Evolutionary conservation across 2,888 invertebrate species (phyloP).

Genomic region (Drosophila anomelani): DNA sequence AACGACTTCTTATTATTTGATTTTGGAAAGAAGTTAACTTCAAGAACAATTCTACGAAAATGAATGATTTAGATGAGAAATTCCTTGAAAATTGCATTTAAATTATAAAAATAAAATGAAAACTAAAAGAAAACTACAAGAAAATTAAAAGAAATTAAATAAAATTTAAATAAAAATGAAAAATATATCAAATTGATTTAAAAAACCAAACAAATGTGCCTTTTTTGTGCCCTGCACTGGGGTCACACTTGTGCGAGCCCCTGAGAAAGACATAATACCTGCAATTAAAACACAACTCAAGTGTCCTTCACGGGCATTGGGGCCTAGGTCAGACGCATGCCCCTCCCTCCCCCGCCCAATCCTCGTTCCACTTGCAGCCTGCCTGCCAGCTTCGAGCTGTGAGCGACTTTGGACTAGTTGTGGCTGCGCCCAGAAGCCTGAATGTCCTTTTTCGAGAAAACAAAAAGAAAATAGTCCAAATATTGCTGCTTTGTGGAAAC

Average conservation of each 20-base stretch:
- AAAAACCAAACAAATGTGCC: too few species aligned
- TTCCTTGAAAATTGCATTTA: background rate
- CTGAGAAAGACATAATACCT: conserved; percentile 78
- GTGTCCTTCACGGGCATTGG: conserved; percentile 79
- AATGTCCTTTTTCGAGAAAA: background rate
- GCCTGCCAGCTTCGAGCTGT: conserved; percentile 2
- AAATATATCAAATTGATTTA: too few species aligned
- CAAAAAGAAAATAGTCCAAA: background rate
- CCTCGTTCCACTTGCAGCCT: conserved; percentile 11
- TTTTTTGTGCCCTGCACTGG: conserved; percentile 1
- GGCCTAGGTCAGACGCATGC: conserved; percentile 78
- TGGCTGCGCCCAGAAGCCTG: conserved; percentile 15
- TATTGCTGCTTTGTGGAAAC: too few species aligned
- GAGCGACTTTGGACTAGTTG: conserved; percentile 74
- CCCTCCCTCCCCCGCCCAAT: conserved; percentile 3
- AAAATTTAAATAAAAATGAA: background rate
- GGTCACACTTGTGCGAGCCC: conserved; percentile 61
- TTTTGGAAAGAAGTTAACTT: too few species aligned
- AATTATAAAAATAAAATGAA: background rate
- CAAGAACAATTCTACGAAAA: too few species aligned
- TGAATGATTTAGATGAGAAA: background rate
- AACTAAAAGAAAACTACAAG: too few species aligned
- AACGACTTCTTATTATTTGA: too few species aligned
- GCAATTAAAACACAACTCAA: conserved; percentile 81
- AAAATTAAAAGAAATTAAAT: too few species aligned